These are phyloP conservation scores for Lepisosteus osseus DNA, from an alignment of 2,113 vertebrate species.

Conservation along the genomic window DNA sequence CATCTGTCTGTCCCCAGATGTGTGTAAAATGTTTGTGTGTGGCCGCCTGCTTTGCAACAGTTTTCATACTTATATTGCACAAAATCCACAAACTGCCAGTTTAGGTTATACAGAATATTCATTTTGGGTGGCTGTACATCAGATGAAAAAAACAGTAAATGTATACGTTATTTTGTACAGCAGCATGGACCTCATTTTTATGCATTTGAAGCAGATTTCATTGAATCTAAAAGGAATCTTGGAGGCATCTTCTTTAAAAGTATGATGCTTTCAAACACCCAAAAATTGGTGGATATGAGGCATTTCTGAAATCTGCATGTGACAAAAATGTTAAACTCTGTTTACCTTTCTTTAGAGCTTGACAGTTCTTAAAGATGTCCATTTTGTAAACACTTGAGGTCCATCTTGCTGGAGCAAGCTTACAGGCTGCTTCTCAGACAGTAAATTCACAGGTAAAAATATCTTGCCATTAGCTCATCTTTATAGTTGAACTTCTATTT, in stretches of 20 bases:
- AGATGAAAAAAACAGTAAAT: no score
- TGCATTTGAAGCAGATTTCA: not conserved
- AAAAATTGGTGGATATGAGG: not conserved
- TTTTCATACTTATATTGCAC: not conserved
- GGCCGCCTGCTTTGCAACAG: not conserved
- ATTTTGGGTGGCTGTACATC: no score
- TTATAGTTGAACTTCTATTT: not conserved
- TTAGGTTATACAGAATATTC: no score
- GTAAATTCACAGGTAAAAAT: conserved; percentile 74
- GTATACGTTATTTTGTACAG: no score
- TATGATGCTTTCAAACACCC: not conserved
- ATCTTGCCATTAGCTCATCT: not conserved
- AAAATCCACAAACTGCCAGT: no score
- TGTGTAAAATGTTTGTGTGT: not conserved
- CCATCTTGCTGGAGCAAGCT: conserved; percentile 77
- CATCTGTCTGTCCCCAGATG: not conserved
- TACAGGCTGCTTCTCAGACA: conserved; percentile 78
- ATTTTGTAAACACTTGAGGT: conserved; percentile 59
- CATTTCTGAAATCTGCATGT: no score
- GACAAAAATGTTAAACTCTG: no score
- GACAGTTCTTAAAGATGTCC: not conserved
- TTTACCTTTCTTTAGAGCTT: not conserved
- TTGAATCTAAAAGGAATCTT: not conserved
- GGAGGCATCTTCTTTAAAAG: not conserved
- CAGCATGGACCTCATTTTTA: not conserved